phyloP scores from a whole-genome alignment of 2,797 vertebrate species.

The Acrocephalus scirpaceus region DNA sequence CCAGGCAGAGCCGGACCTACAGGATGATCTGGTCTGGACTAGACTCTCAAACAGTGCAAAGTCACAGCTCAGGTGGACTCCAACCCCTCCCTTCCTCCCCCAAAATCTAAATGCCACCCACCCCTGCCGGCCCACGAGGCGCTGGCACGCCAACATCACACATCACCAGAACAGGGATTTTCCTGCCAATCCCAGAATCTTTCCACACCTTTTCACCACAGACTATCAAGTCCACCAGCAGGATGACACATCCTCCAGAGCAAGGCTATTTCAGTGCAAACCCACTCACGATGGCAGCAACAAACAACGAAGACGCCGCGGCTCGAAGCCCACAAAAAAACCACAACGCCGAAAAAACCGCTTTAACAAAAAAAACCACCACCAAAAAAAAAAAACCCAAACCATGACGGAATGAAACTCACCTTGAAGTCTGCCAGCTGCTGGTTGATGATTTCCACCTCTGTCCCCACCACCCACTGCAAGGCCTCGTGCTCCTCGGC shows the following conservation, averaged over 20 bases:
- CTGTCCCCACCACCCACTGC: slow-evolving; percentile 89
- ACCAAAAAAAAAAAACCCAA: background rate
- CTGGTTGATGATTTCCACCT: slow-evolving; percentile 94
- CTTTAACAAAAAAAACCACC: background rate
- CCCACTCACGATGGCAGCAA: background rate
- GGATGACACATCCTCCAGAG: background rate
- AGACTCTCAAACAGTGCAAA: background rate
- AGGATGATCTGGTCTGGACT: background rate
- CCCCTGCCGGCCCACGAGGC: background rate
- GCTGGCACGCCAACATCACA: background rate
- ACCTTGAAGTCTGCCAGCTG: slow-evolving; percentile 97
- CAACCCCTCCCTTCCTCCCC: background rate
- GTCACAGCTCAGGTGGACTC: background rate
- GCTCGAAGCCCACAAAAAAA: background rate
- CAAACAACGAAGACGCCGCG: fast-evolving
- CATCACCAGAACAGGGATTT: background rate
- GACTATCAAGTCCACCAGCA: background rate
- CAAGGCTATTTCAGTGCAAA: background rate
- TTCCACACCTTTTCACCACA: background rate
- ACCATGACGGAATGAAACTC: background rate
- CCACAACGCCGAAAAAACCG: background rate
- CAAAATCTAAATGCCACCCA: background rate
- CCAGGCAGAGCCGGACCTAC: background rate
- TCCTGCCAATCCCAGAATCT: background rate
- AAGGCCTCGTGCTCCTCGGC: slow-evolving; percentile 87